phyloP scores from a whole-genome alignment of 2,888 invertebrate genomes.

The Sphinx pinastri region DNA sequence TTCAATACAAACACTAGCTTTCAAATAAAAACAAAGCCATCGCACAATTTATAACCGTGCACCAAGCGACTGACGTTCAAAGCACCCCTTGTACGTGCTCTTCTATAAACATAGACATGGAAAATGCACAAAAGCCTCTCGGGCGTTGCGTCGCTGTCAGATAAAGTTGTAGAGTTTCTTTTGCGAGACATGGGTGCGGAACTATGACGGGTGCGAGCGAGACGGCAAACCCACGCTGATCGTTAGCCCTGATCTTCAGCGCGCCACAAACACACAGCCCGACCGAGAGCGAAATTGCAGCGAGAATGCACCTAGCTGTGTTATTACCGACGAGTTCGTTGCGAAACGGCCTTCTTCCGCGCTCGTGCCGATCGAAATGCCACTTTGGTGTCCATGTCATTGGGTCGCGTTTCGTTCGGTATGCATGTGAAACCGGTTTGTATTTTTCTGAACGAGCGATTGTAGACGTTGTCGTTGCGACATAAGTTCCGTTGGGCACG shows the following conservation, averaged over 20 bases:
- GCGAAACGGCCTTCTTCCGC: conserved; percentile 70
- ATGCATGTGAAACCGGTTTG: conserved; percentile 66
- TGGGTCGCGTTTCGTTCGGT: conserved; percentile 55
- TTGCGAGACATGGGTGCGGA: conserved; percentile 65
- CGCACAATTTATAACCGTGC: conserved; percentile 68
- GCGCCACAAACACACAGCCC: conserved; percentile 84
- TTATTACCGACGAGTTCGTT: conserved; percentile 72
- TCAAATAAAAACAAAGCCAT: conserved; percentile 70
- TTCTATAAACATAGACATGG: conserved; percentile 83
- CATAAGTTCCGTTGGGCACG: conserved; percentile 72
- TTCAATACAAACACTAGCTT: conserved; percentile 56
- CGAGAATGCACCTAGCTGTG: conserved; percentile 83
- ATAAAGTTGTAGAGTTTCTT: conserved; percentile 83
- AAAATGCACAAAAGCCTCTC: conserved; percentile 83
- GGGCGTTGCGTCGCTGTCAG: conserved; percentile 79
- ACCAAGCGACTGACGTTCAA: conserved; percentile 73
- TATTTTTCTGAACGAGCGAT: conserved; percentile 72
- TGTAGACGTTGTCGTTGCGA: conserved; percentile 75
- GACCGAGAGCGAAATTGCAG: conserved; percentile 84
- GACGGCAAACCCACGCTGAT: conserved; percentile 72
- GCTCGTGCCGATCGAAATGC: conserved; percentile 43
- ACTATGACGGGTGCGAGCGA: conserved; percentile 59
- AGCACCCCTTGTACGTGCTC: conserved; percentile 80
- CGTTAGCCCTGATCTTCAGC: conserved; percentile 85
- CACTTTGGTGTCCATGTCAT: conserved; percentile 47